Evolutionary conservation across 2,888 invertebrate genomes (phyloP).

Genomic region (Teleogryllus oceanicus): DNA sequence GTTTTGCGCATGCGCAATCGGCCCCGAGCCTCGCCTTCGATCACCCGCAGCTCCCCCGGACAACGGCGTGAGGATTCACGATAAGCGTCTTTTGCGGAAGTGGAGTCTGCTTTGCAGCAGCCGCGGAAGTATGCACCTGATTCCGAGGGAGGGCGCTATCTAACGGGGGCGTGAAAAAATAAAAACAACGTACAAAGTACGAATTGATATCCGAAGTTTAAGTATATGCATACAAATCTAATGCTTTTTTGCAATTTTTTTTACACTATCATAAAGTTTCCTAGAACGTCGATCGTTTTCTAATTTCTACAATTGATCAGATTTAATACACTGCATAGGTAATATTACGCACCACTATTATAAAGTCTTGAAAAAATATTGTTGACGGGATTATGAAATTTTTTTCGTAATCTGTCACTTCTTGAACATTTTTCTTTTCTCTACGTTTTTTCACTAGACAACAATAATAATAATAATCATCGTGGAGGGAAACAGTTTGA

Average conservation of each 20-base stretch:
- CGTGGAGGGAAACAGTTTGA: slow-evolving; percentile 6
- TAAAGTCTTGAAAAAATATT: slow-evolving; percentile 35
- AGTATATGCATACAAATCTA: slow-evolving; percentile 19
- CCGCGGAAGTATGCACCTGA: slow-evolving; percentile 32
- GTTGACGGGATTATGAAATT: slow-evolving; percentile 28
- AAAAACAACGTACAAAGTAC: slow-evolving; percentile 11
- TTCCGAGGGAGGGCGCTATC: neutral
- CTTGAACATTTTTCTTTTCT: neutral
- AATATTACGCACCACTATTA: slow-evolving; percentile 22
- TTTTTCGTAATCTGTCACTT: slow-evolving; percentile 23
- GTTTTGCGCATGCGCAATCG: no score
- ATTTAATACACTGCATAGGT: slow-evolving; percentile 22
- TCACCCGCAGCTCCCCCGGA: no score
- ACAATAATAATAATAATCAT: slow-evolving; percentile 20
- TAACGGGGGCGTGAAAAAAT: slow-evolving; percentile 19
- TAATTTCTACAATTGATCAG: neutral
- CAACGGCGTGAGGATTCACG: no score
- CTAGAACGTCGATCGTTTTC: neutral
- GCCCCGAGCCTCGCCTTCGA: no score
- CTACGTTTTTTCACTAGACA: slow-evolving; percentile 4
- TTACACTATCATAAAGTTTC: slow-evolving; percentile 2
- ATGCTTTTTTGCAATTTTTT: neutral
- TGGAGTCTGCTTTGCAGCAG: neutral
- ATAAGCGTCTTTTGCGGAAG: slow-evolving; percentile 29
- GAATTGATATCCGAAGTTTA: neutral